Conservation (phyloP, 2,797 vertebrate genomes). For the Acomys russatus region DNA sequence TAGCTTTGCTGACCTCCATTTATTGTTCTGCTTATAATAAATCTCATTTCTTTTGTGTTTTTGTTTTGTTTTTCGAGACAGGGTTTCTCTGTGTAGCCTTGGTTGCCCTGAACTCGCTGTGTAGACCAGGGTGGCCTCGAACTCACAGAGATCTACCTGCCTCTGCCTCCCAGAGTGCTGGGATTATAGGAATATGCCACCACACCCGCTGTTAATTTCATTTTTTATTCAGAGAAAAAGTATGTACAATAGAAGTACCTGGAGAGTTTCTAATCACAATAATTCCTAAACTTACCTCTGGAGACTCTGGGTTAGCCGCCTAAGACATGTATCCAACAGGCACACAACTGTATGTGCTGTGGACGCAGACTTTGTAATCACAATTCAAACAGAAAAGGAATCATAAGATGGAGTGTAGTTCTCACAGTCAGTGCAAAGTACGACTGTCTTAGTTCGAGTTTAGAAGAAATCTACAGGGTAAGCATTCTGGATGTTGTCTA, state of each 20-base stretch:
- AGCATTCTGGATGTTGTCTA: background rate
- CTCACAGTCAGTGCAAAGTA: background rate
- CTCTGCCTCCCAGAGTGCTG: no score
- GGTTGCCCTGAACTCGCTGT: no score
- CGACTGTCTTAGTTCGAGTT: background rate
- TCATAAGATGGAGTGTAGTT: background rate
- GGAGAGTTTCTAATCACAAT: constrained; percentile 20
- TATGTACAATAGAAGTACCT: background rate
- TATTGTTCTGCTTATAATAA: constrained; percentile 10
- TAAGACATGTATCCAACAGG: background rate
- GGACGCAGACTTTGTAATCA: background rate
- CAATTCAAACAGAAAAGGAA: background rate
- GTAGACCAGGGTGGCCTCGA: no score
- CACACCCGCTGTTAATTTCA: no score
- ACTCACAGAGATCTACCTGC: no score
- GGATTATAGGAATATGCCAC: no score
- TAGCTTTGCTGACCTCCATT: background rate
- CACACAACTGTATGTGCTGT: background rate
- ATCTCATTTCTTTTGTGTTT: background rate
- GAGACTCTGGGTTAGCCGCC: background rate
- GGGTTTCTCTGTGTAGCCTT: no score
- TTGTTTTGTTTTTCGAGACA: no score
- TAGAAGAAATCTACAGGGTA: background rate
- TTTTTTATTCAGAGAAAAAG: background rate
- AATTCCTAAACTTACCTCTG: background rate